phyloP scores from a whole-genome alignment of 2,797 vertebrate genomes.

The Pangasius sanitwongsei region DNA sequence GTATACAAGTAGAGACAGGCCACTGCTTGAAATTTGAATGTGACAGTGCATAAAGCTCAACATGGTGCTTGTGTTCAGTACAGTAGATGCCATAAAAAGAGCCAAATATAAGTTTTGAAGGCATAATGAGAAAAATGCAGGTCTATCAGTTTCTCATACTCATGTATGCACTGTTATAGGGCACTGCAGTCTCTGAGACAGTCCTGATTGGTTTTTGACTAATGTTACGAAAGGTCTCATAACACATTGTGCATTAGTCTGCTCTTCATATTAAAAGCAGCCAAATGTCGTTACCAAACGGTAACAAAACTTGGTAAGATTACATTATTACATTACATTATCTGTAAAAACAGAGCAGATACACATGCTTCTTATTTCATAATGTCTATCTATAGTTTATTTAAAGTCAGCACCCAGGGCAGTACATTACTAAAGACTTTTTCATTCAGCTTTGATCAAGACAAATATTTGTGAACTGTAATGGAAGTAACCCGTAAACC shows the following conservation, averaged over 20 bases:
- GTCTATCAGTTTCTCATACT: background rate
- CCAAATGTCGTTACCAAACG: background rate
- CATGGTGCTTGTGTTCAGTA: background rate
- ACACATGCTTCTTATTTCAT: background rate
- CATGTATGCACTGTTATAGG: background rate
- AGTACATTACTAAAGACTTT: background rate
- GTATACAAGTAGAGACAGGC: constrained; percentile 6
- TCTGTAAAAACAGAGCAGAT: background rate
- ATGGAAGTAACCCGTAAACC: background rate
- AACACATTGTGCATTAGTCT: background rate
- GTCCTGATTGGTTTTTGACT: background rate
- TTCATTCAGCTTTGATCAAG: background rate
- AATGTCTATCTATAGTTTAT: background rate
- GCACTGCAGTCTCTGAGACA: background rate
- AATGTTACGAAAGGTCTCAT: background rate
- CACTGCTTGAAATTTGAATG: constrained; percentile 1
- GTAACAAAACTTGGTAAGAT: background rate
- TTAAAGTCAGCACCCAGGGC: background rate
- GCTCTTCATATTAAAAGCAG: background rate
- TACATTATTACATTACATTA: no score
- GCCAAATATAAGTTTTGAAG: background rate
- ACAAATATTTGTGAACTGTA: background rate
- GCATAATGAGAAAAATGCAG: background rate
- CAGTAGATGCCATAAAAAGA: background rate
- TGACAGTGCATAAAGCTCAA: background rate